Percentiles rank a stretch among this genome's conserved stretches.
phyloP scores from a whole-genome alignment of 2,113 vertebrate genomes.

The Hippocampus barbouri region DNA sequence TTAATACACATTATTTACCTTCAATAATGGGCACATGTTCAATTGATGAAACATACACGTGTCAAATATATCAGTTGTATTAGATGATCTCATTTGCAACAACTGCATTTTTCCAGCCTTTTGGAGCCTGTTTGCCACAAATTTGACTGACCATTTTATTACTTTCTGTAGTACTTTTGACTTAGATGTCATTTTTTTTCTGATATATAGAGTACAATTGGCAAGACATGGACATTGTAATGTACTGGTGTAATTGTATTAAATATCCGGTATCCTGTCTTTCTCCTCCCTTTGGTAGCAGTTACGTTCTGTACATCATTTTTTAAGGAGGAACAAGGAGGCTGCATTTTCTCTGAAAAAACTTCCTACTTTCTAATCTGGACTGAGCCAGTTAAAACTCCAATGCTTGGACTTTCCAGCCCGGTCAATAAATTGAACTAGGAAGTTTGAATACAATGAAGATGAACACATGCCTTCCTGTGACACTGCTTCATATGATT shows the following conservation, averaged over 20 bases:
- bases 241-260: not conserved
- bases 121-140: not conserved
- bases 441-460: conserved; percentile 7
- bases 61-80: not conserved
- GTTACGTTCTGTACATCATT: conserved; percentile 38
- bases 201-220: not conserved
- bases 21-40: not conserved
- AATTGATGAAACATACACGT: not conserved
- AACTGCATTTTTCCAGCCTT: not conserved
- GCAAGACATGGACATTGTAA: not conserved
- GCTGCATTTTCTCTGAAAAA: conserved; percentile 67
- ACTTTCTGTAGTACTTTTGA: not conserved
- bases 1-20: not conserved
- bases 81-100: not conserved
- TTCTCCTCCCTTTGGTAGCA: conserved; percentile 33
- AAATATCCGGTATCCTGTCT: conserved; percentile 24
- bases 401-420: conserved; percentile 63
- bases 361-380: conserved; percentile 42
- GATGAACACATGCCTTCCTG: conserved; percentile 1
- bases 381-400: conserved; percentile 59
- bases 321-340: conserved; percentile 54
- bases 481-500: not conserved
- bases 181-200: not conserved
- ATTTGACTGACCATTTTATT: not conserved
- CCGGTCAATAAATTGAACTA: conserved; percentile 36